These are phyloP conservation scores for Scolopax bukidnonensis DNA, from an alignment of 2,797 vertebrate species.

Conservation along the genomic window DNA sequence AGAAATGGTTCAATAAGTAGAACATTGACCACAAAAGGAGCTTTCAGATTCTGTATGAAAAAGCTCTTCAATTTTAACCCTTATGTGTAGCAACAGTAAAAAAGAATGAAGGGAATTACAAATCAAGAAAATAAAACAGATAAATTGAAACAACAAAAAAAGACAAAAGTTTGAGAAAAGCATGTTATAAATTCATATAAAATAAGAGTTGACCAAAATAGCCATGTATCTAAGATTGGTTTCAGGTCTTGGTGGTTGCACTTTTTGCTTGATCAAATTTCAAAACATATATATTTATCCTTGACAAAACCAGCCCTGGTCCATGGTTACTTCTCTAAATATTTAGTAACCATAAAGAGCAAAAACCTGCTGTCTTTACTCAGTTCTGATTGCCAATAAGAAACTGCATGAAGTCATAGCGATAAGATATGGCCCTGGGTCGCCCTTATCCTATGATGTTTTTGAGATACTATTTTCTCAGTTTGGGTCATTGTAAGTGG, in stretches of 20 bases:
- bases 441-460: background rate
- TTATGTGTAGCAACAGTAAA: background rate
- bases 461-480: background rate
- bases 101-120: background rate
- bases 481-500: background rate
- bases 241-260: background rate
- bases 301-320: background rate
- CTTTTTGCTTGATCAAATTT: background rate
- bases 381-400: background rate
- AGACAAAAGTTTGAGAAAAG: background rate
- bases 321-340: background rate
- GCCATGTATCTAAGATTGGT: background rate
- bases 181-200: background rate
- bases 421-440: background rate
- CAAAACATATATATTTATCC: background rate
- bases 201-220: background rate
- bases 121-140: background rate
- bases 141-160: background rate
- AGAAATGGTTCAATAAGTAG: slow-evolving; percentile 29
- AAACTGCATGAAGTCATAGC: background rate
- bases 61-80: background rate
- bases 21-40: background rate
- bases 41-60: background rate
- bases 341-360: background rate
- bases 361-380: background rate